phyloP scores from a whole-genome alignment of 2,113 vertebrate species.

The Pavo muticus region DNA sequence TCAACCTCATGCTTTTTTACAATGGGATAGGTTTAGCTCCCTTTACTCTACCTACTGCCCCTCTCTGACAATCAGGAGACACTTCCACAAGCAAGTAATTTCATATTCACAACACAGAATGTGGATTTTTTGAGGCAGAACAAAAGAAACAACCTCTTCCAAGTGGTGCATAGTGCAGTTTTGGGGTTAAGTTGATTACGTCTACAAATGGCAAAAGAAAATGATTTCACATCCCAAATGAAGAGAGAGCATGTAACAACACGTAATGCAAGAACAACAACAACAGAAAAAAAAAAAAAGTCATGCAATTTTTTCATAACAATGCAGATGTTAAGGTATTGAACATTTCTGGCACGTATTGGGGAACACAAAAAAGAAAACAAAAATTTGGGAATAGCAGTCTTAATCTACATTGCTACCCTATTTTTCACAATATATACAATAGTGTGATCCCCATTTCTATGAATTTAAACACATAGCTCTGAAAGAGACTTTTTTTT shows the following conservation, averaged over 20 bases:
- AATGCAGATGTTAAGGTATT: slow-evolving; percentile 61
- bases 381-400: slow-evolving; percentile 31
- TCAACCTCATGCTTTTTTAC: background rate
- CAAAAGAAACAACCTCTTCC: slow-evolving; percentile 47
- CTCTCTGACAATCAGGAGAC: background rate
- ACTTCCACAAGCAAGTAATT: background rate
- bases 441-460: background rate
- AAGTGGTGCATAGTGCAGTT: slow-evolving; percentile 30
- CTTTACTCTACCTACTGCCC: background rate
- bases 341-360: slow-evolving; percentile 58
- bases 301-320: slow-evolving; percentile 55
- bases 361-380: slow-evolving; percentile 30
- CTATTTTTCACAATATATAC: background rate
- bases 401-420: slow-evolving; percentile 41
- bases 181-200: slow-evolving; percentile 20
- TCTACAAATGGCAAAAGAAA: slow-evolving; percentile 49
- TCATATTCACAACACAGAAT: background rate
- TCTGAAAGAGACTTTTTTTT: background rate
- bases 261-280: slow-evolving; percentile 54
- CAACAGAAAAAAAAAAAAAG: slow-evolving; percentile 64
- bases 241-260: slow-evolving; percentile 53
- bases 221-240: slow-evolving; percentile 43
- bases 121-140: background rate
- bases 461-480: background rate
- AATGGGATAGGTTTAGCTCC: background rate